Percentiles rank a stretch among this genome's conserved stretches.
These are phyloP conservation scores for Agrochola macilenta DNA, from an alignment of 2,888 invertebrate genomes.

Conservation along the genomic window DNA sequence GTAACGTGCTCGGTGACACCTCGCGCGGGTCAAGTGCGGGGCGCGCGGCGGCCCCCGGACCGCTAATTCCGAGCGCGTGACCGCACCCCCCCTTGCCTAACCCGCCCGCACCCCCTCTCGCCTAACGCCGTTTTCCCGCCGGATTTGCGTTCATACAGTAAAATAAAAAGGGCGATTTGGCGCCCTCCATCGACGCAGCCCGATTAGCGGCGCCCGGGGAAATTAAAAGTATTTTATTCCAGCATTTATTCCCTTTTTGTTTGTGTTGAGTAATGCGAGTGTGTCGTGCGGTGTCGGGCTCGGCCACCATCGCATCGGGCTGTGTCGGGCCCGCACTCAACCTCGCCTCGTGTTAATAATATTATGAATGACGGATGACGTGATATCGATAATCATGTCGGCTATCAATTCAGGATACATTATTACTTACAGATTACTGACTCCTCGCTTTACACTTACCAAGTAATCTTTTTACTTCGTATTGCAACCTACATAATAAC, in stretches of 20 bases:
- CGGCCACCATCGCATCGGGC: constrained; percentile 42
- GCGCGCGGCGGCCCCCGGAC: constrained; percentile 71
- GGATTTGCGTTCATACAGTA: constrained; percentile 89
- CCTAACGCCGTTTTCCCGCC: constrained; percentile 85
- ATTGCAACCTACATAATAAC: neutral
- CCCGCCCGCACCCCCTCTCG: constrained; percentile 61
- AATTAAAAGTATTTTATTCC: constrained; percentile 90
- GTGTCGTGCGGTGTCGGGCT: constrained; percentile 72
- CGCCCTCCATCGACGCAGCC: constrained; percentile 88
- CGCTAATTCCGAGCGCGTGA: constrained; percentile 88
- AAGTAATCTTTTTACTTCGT: too few species aligned
- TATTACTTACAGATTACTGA: constrained; percentile 19
- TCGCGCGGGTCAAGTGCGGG: constrained; percentile 83
- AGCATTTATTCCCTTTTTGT: constrained; percentile 89
- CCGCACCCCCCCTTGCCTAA: constrained; percentile 75
- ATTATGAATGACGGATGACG: constrained; percentile 66
- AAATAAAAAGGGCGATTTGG: constrained; percentile 90
- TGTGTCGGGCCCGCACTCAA: constrained; percentile 44
- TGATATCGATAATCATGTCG: constrained; percentile 48
- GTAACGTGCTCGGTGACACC: constrained; percentile 88
- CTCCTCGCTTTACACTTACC: neutral
- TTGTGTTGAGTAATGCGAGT: constrained; percentile 84
- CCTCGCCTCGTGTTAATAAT: constrained; percentile 40
- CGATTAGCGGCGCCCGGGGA: constrained; percentile 90
- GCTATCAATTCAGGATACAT: constrained; percentile 40